Conservation (phyloP, 2,113 vertebrate genomes). For the Henicopernis longicauda region DNA sequence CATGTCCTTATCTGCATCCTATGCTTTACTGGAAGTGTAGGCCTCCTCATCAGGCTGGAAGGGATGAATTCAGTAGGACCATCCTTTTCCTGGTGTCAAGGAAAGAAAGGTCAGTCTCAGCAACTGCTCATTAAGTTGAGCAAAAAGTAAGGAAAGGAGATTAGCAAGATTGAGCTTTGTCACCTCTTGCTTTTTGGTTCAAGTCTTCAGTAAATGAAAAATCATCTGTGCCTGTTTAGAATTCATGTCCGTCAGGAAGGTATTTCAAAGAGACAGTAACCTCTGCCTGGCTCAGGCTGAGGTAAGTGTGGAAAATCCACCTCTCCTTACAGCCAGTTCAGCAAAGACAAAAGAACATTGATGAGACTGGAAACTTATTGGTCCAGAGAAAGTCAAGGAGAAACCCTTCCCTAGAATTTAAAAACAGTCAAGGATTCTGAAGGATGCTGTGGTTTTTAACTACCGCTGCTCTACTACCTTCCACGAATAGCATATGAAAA, state of each 20-base stretch:
- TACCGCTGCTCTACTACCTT: neutral
- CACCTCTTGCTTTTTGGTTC: neutral
- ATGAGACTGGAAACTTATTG: neutral
- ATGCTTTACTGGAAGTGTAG: neutral
- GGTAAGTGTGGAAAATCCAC: neutral
- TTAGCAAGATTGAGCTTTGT: conserved; percentile 13
- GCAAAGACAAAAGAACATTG: neutral
- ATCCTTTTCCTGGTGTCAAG: neutral
- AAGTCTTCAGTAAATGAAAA: conserved; percentile 3
- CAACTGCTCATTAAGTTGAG: neutral
- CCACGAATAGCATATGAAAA: neutral
- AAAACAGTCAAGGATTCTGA: neutral
- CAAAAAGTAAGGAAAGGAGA: neutral
- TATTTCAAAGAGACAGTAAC: conserved; percentile 22
- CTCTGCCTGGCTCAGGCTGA: neutral
- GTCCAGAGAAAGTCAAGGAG: neutral
- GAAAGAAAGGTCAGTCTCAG: neutral
- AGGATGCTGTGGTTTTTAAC: neutral
- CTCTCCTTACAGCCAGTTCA: neutral
- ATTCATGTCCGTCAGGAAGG: neutral
- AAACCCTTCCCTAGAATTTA: neutral
- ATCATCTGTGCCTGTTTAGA: neutral
- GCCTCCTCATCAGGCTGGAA: neutral
- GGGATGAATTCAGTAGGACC: neutral
- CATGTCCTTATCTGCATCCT: neutral